A percentile compares a stretch with the other conserved stretches of the same genome.
Conservation (phyloP, 2,113 vertebrate genomes). For the Ceyx cyanopectus region DNA sequence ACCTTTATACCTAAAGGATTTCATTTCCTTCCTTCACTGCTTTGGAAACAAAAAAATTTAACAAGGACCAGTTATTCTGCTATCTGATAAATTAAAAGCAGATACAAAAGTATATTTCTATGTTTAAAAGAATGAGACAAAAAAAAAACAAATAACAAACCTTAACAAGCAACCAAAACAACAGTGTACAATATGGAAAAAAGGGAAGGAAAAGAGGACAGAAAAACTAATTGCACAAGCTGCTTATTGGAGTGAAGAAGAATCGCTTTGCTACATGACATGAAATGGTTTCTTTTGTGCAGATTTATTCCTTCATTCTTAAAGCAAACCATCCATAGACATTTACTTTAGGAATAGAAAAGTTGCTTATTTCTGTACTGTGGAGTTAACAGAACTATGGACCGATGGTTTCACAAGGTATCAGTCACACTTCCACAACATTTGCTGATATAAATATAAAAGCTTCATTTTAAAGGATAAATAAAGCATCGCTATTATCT, state of each 20-base stretch:
- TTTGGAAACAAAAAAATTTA: not conserved
- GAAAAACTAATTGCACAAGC: slow-evolving; percentile 14
- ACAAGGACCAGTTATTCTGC: not conserved
- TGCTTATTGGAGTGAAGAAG: slow-evolving; percentile 62
- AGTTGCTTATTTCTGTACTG: slow-evolving; percentile 67
- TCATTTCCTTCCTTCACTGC: not conserved
- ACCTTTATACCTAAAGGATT: not conserved
- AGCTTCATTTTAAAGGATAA: slow-evolving; percentile 84
- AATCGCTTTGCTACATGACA: slow-evolving; percentile 32
- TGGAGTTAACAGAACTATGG: slow-evolving; percentile 62
- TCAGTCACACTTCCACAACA: slow-evolving; percentile 79
- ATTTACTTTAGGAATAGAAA: slow-evolving; percentile 71
- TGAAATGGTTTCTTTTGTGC: slow-evolving; percentile 24
- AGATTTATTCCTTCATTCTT: slow-evolving; percentile 74
- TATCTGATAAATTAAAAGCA: slow-evolving; percentile 9
- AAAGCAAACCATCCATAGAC: slow-evolving; percentile 70
- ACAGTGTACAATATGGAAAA: not conserved
- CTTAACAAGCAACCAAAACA: no score
- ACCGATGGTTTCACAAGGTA: slow-evolving; percentile 76
- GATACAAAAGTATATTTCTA: not conserved
- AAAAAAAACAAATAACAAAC: not conserved
- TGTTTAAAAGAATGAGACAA: not conserved
- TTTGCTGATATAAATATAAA: slow-evolving; percentile 85
- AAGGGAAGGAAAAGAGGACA: not conserved
- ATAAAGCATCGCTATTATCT: slow-evolving; percentile 85